A percentile compares a stretch with the other conserved stretches of the same genome.
Conservation (phyloP, 2,797 vertebrate species). For the Jordanella pulchra region DNA sequence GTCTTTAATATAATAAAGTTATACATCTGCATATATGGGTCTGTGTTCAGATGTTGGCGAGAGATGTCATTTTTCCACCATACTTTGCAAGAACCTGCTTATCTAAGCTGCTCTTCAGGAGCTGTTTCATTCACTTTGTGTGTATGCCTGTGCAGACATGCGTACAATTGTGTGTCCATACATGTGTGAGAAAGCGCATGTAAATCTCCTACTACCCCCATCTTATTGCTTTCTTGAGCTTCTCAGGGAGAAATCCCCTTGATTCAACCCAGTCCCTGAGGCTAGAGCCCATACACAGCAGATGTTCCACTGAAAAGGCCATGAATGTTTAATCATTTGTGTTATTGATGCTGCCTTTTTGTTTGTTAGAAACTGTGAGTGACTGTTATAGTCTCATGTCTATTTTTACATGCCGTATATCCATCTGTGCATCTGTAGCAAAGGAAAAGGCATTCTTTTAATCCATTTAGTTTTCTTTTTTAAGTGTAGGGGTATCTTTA, state of each 20-base stretch:
- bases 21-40: neutral
- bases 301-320: slow-evolving; percentile 84
- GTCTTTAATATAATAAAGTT: neutral
- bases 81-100: slow-evolving; percentile 34
- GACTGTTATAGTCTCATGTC: slow-evolving; percentile 63
- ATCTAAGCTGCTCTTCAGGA: slow-evolving; percentile 32
- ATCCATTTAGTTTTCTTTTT: slow-evolving; percentile 2
- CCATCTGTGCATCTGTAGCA: slow-evolving; percentile 33
- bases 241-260: slow-evolving; percentile 80
- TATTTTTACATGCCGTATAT: slow-evolving; percentile 63
- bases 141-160: slow-evolving; percentile 33
- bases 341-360: slow-evolving; percentile 88
- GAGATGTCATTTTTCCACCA: slow-evolving; percentile 20
- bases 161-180: slow-evolving; percentile 25
- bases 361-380: slow-evolving; percentile 76
- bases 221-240: slow-evolving; percentile 85
- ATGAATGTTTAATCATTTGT: slow-evolving; percentile 90
- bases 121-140: slow-evolving; percentile 41
- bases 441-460: slow-evolving; percentile 32
- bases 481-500: slow-evolving; percentile 18
- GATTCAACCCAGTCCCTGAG: slow-evolving; percentile 79
- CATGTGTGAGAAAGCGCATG: slow-evolving; percentile 29
- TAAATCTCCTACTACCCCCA: slow-evolving; percentile 73
- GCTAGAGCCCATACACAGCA: slow-evolving; percentile 81
- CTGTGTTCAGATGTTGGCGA: slow-evolving; percentile 5